Evolutionary conservation across 2,113 vertebrate species (phyloP).

Genomic region (Ochotona curzoniae): DNA sequence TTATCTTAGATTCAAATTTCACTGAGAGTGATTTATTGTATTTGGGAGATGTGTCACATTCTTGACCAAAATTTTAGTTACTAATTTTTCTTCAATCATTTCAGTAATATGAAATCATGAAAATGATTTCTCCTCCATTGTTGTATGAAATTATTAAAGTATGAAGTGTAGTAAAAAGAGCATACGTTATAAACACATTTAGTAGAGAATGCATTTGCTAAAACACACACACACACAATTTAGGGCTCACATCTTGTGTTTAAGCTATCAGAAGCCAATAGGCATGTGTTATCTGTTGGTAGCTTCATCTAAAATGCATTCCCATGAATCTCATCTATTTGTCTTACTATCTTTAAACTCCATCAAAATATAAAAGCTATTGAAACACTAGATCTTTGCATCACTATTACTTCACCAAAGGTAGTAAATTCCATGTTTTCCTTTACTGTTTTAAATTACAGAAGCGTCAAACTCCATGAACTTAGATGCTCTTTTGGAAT

Average conservation of each 20-base stretch:
- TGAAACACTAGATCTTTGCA: not conserved
- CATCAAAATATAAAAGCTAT: not conserved
- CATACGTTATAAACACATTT: too few relatives aligned
- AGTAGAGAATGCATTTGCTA: too few relatives aligned
- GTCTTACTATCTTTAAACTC: not conserved
- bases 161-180: not conserved
- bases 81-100: not conserved
- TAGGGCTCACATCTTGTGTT: not conserved
- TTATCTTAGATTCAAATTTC: conserved; percentile 5
- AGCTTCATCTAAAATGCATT: not conserved
- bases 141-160: not conserved
- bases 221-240: too few relatives aligned
- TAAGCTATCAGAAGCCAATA: not conserved
- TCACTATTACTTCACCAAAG: not conserved
- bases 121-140: not conserved
- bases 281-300: not conserved
- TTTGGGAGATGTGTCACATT: not conserved
- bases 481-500: not conserved
- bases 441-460: not conserved
- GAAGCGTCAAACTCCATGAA: not conserved
- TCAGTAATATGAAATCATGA: not conserved
- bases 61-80: not conserved
- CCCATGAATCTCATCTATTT: not conserved
- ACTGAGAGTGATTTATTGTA: not conserved
- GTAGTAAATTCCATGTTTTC: not conserved